Base-by-base conservation (phyloP, 2,113 vertebrate genomes). In the Natator depressus region DNA sequence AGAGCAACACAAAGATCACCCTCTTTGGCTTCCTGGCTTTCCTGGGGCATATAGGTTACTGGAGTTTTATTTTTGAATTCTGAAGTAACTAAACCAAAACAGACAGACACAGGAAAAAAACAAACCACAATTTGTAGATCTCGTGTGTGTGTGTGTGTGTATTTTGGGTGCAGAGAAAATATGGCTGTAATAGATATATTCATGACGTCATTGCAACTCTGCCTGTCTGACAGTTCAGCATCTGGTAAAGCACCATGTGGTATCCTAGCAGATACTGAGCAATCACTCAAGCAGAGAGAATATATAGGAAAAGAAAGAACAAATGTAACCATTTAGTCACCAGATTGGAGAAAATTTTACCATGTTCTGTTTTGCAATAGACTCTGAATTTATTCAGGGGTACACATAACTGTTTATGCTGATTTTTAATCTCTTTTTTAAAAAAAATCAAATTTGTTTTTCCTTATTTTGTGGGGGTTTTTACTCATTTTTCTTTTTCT, bases 121-220 rank as follows among this genome's bases (percentile, higher is more conserved):
- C 25, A 75, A 27, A 76, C 27, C 17, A 72, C 35, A 72, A 65
- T 65, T 29, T 62, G 27, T 62, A 27, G 11, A 62, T 31, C 11
- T 14, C 20, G 47, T 49, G 53, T 42, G 46, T 55, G 53, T 90
- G 47, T 35, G 50, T 55, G 5, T 51, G 42, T 93, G 16, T 54
- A 17, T 50, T 84, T 94, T 88, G 29, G 81, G 84, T 49, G n/a
- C 35, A 81, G 92, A 49, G 54, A 95, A 90, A 65, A 8, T 13
- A 3, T 20, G 80, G 54, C 42, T 89, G 79, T 89, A 81, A 84
- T 82, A 62, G 83, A 85, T 20, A 96, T 92, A 91, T 87, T 97
- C 22, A 38, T 27, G 54, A 91, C 93, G 78, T 25, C 62, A 80
- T 19, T 72, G 8, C 24, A 50, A 38, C 25, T 29, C 6, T 93